Base-by-base conservation (phyloP, 2,113 vertebrate genomes). In the Sander lucioperca region DNA sequence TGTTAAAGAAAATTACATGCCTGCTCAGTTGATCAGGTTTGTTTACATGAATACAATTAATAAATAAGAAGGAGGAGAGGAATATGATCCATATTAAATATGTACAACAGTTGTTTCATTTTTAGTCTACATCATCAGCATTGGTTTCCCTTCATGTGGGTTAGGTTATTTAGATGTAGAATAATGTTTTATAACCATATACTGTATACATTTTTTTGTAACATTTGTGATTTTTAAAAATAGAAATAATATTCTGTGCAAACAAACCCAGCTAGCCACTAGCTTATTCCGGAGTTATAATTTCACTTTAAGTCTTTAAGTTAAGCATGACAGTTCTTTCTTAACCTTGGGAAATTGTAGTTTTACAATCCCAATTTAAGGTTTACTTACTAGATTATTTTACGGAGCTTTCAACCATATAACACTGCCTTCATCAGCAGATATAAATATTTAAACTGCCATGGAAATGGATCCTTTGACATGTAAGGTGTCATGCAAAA, bases 1-100 rank as follows among this genome's bases (percentile, higher is more conserved):
- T 84, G 86, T 83, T 58, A 25, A 68, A 70, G 75, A 74, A 56
- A 36, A 64, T 23, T 5, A 5, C 15, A 25, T 13, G 65, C 45
- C 70, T 50, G 21, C 47, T 81, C 18, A 18, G 67, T 23, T 53
- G 19, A 62, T 79, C 19, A n/a, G 21, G 39, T 59, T 76, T 70
- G n/a, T 65, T 67, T 51, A 48, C 14, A 21, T 30, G 18, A 27
- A 77, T 56, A 25, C 47, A 58, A 50, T 11, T 3, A 53, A 10
- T 68, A 47, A 72, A 63, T 65, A 43, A 47, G 10, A 18, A 25
- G 12, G 13, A 43, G 30, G 11, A 50, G 10, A 25, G 23, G 12
- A 69, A 71, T 47, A 36, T 27, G n/a, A 74, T 30, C 33, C 23
- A 48, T 58, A 72, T 64, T 30, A 56, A 36, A 67, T n/a, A 36